phyloP scores from a whole-genome alignment of 2,888 invertebrate genomes.

The Eristalinus aeneus region DNA sequence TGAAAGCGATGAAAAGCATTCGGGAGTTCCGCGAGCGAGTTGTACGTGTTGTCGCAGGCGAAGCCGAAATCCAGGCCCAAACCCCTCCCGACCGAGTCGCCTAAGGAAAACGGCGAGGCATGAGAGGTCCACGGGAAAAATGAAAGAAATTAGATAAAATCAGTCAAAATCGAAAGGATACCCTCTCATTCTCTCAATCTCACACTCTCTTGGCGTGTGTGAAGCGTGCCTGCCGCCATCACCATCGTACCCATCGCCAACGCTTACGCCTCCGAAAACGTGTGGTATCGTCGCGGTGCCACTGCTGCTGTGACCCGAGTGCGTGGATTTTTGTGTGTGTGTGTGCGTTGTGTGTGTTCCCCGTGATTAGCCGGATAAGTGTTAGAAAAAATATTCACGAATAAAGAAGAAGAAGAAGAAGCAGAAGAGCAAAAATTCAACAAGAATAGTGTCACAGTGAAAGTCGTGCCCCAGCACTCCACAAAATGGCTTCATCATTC shows the following conservation, averaged over 20 bases:
- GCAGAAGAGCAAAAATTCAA: conserved; percentile 2
- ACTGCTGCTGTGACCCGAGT: not conserved
- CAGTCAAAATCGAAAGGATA: conserved; percentile 18
- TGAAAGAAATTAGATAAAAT: conserved; percentile 28
- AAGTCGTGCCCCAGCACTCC: conserved; percentile 13
- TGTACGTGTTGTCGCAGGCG: not conserved
- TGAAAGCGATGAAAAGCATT: conserved; percentile 1
- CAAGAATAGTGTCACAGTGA: conserved; percentile 50
- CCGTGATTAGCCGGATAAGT: not conserved
- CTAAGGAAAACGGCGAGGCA: not conserved
- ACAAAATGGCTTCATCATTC: conserved; percentile 61
- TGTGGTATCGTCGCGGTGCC: not conserved
- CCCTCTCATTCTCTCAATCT: conserved; percentile 4
- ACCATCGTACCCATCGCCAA: not conserved
- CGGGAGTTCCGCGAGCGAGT: not conserved
- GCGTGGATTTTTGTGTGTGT: too few species aligned
- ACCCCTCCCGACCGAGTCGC: not conserved
- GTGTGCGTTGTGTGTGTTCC: not conserved
- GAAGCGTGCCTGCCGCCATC: not conserved
- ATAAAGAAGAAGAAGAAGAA: not conserved
- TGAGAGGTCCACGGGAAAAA: not conserved
- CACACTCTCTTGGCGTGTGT: too few species aligned
- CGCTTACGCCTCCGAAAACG: too few species aligned
- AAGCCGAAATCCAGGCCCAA: not conserved
- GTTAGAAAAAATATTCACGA: not conserved